Percentiles rank a stretch among this genome's conserved stretches.
phyloP scores from a whole-genome alignment of 1,140 invertebrate genomes.

The Leptinotarsa lineolata region DNA sequence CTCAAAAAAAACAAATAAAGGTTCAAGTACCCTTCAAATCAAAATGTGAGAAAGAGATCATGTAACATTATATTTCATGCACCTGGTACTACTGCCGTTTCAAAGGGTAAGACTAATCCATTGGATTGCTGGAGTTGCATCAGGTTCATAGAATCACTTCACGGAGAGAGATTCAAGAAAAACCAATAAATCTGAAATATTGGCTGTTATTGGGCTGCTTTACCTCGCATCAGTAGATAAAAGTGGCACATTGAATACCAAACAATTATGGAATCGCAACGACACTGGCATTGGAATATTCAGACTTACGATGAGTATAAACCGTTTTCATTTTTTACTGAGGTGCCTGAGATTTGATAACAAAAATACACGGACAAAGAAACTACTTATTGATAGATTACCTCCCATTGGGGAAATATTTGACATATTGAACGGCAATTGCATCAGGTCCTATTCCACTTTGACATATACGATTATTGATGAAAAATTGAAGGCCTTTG shows the following conservation, averaged over 20 bases:
- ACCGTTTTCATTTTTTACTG: slow-evolving; percentile 28
- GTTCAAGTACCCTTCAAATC: not conserved
- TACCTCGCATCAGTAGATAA: slow-evolving; percentile 4
- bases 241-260: slow-evolving; percentile 15
- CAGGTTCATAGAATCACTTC: not conserved
- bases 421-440: slow-evolving; percentile 23
- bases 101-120: not conserved
- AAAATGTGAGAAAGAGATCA: not conserved
- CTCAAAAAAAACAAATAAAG: too few relatives aligned
- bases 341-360: slow-evolving; percentile 23
- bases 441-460: not conserved
- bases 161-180: slow-evolving; percentile 15
- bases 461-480: slow-evolving; percentile 29
- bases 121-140: not conserved
- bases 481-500: slow-evolving; percentile 37
- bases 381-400: slow-evolving; percentile 17
- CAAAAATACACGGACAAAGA: slow-evolving; percentile 14
- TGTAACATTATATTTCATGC: slow-evolving; percentile 9
- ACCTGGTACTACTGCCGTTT: not conserved
- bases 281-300: slow-evolving; percentile 21
- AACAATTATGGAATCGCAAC: slow-evolving; percentile 17
- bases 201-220: slow-evolving; percentile 1
- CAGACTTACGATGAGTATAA: slow-evolving; percentile 15
- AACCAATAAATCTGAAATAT: slow-evolving; percentile 16
- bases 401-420: slow-evolving; percentile 23